These are phyloP conservation scores for Periophthalmus magnuspinnatus DNA, from an alignment of 2,797 vertebrate species.

Conservation along the genomic window DNA sequence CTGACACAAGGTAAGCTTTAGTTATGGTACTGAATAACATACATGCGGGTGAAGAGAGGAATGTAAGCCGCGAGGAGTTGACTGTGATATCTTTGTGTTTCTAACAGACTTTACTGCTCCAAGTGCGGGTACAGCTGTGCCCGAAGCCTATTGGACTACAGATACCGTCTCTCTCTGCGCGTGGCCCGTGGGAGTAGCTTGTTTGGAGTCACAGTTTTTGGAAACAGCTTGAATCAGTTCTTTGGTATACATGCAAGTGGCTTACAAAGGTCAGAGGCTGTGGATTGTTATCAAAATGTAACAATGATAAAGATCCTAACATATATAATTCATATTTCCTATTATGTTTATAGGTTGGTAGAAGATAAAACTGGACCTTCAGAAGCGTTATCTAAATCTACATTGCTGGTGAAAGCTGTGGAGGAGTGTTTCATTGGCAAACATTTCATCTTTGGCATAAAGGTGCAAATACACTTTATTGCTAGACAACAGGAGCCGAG, in stretches of 20 bases:
- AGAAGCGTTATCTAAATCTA: conserved; percentile 54
- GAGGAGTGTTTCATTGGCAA: conserved; percentile 88
- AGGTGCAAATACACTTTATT: conserved; percentile 73
- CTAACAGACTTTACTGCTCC: conserved; percentile 79
- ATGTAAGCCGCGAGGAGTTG: background rate
- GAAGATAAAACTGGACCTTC: conserved; percentile 63
- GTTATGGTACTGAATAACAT: background rate
- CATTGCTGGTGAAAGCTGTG: conserved; percentile 82
- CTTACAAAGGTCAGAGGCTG: conserved; percentile 81
- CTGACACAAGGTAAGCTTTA: conserved; percentile 54
- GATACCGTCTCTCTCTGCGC: conserved; percentile 86
- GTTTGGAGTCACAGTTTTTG: conserved; percentile 88
- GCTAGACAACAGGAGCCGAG: no score
- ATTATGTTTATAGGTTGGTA: conserved; percentile 52
- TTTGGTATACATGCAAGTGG: conserved; percentile 86
- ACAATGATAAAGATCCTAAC: background rate
- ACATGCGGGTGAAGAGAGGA: background rate
- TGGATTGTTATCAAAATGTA: background rate
- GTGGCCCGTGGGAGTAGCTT: conserved; percentile 76
- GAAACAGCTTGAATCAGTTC: conserved; percentile 85
- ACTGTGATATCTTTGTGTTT: background rate
- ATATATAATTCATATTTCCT: background rate
- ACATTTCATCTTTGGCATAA: conserved; percentile 89
- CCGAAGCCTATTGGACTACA: conserved; percentile 75
- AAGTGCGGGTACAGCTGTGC: conserved; percentile 81